Base-by-base conservation (phyloP, 2,113 vertebrate genomes). In the Cephalopterus ornatus region DNA sequence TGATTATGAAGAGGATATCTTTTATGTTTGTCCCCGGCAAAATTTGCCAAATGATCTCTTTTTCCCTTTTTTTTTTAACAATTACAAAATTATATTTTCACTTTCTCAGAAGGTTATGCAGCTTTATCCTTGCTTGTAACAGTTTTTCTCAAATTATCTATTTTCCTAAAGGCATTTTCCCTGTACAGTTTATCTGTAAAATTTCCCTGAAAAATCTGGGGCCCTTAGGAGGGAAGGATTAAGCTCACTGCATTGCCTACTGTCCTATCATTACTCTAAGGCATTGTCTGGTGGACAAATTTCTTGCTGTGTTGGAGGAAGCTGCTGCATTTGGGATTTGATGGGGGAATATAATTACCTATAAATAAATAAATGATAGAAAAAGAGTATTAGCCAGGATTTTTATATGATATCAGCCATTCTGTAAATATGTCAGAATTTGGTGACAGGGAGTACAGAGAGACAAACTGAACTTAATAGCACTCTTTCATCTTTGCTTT, bases 181-280 rank as follows among this genome's bases (percentile, higher is more conserved):
- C 15, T 66, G 32, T 82, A 76, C 41, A 68, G 37, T 87, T 95
- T 94, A 96, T 95, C 93, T 85, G 83, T 30, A 91, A 81, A 91
- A 92, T 79, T 95, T 92, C 77, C 44, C 49, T 95, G 94, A 95
- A 92, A 95, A 95, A 94, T 79, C 84, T 56, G 71, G 20, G 80
- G 70, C 91, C 83, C 93, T 88, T 61, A 92, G 87, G 81, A 89
- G n/a, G n/a, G 53, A 89, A 80, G 66, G 93, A 95, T 95, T 96
- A 94, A 92, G 41, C 66, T 89, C 77, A 72, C n/a, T 65, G 58
- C 46, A 75, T 37, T 84, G 87, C 66, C 53, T 77, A 13, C 80
- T 82, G 37, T 85, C 89, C 89, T 92, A 61, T 78, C 65, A 30
- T 89, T 89, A 88, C 58, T 92, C 72, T 39, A 85, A 87, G 49